These are phyloP conservation scores for Acholoe squamosa DNA, from an alignment of 2,888 invertebrate species.

Conservation along the genomic window DNA sequence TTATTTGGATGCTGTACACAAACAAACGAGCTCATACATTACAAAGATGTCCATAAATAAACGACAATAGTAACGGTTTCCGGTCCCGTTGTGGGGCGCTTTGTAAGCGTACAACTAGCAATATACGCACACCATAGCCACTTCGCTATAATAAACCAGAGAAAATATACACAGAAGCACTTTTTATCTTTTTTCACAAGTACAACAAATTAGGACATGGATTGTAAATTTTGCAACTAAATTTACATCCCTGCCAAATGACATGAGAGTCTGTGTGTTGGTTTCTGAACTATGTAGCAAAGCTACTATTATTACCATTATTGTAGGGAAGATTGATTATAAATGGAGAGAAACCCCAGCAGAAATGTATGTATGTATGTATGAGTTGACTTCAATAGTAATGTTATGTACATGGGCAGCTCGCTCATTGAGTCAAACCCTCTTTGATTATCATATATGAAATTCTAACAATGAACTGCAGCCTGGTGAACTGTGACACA, in stretches of 20 bases:
- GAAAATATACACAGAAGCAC: background rate
- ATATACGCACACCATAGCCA: background rate
- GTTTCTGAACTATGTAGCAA: too few species aligned
- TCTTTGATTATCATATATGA: too few species aligned
- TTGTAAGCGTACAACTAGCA: background rate
- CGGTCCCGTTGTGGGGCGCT: background rate
- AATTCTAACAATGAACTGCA: too few species aligned
- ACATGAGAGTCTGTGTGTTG: too few species aligned
- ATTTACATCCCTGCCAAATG: background rate
- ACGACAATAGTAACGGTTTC: background rate
- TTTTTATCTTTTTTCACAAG: background rate
- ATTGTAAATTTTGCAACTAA: background rate
- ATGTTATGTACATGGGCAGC: too few species aligned
- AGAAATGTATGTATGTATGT: too few species aligned
- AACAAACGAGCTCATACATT: slow-evolving; percentile 12
- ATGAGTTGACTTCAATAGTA: too few species aligned
- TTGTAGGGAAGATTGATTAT: too few species aligned
- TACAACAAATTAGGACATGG: background rate
- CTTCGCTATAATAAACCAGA: background rate
- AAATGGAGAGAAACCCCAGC: too few species aligned
- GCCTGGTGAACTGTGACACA: too few species aligned
- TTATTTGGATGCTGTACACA: slow-evolving; percentile 9
- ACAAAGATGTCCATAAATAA: background rate
- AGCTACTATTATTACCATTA: too few species aligned
- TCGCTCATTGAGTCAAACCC: too few species aligned